phyloP scores from a whole-genome alignment of 2,113 vertebrate genomes.

The Poecilia latipinna region DNA sequence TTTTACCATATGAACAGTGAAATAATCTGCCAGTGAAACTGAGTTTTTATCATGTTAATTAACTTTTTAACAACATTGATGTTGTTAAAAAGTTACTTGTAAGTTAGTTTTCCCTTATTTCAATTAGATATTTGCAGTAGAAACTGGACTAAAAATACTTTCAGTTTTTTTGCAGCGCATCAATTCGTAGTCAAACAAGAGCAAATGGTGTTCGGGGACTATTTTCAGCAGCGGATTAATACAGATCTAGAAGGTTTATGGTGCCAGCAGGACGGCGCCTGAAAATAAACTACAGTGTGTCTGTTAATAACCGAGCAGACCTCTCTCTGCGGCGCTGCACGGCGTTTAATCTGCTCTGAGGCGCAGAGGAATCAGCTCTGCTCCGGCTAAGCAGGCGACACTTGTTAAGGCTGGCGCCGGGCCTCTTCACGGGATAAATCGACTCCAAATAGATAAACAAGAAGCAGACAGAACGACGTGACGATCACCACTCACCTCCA shows the following conservation, averaged over 20 bases:
- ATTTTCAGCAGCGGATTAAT: conserved; percentile 17
- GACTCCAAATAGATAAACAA: too few relatives aligned
- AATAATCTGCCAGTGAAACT: too few relatives aligned
- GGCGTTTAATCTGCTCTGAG: background rate
- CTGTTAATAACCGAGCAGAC: background rate
- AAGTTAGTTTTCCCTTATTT: too few relatives aligned
- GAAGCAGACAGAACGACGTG: background rate
- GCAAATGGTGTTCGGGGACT: conserved; percentile 8
- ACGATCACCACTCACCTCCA: conserved; percentile 87
- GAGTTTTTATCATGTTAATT: too few relatives aligned
- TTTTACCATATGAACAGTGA: too few relatives aligned
- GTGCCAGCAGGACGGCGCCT: background rate
- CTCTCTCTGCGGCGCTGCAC: background rate
- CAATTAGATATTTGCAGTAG: too few relatives aligned
- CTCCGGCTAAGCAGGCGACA: background rate
- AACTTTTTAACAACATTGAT: too few relatives aligned
- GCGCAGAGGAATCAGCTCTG: background rate
- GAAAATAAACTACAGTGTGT: conserved; percentile 8
- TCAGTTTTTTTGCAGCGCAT: background rate
- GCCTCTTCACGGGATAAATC: background rate
- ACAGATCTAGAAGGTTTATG: background rate
- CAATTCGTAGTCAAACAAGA: background rate
- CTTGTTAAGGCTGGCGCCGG: background rate
- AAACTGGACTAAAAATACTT: too few relatives aligned
- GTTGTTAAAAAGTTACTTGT: too few relatives aligned